These are phyloP conservation scores for Amitus sp. DNA, from an alignment of 2,888 invertebrate species.

Conservation along the genomic window DNA sequence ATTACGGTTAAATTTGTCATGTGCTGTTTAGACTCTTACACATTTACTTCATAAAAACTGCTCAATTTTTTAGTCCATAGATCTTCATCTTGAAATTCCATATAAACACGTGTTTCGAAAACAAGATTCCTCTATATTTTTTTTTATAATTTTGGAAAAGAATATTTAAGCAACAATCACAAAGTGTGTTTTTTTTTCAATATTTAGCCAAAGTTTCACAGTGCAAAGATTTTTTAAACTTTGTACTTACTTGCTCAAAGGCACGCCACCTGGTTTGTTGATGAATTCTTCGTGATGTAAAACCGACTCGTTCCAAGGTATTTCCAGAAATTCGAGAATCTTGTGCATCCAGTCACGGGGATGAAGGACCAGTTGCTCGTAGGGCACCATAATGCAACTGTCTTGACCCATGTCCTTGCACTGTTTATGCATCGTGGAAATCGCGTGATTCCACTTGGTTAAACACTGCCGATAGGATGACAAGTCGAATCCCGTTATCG, in stretches of 20 bases:
- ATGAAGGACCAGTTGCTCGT: constrained; percentile 96
- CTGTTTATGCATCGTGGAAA: constrained; percentile 93
- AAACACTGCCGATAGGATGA: constrained; percentile 93
- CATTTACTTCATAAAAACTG: too few relatives aligned
- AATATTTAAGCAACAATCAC: too few relatives aligned
- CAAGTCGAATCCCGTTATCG: constrained; percentile 94
- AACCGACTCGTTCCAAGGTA: constrained; percentile 96
- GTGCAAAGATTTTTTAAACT: too few relatives aligned
- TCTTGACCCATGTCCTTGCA: constrained; percentile 83
- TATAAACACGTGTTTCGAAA: too few relatives aligned
- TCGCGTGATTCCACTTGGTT: constrained; percentile 96
- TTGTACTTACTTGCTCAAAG: constrained; percentile 91
- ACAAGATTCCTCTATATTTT: too few relatives aligned
- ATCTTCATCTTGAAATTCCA: too few relatives aligned
- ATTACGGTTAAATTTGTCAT: too few relatives aligned
- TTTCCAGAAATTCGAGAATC: constrained; percentile 87
- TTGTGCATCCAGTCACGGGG: constrained; percentile 89
- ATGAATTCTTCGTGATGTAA: constrained; percentile 98
- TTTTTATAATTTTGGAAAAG: too few relatives aligned
- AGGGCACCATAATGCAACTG: constrained; percentile 90
- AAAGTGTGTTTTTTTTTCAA: too few relatives aligned
- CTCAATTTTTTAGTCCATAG: too few relatives aligned
- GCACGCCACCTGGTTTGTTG: constrained; percentile 94
- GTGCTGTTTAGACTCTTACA: too few relatives aligned
- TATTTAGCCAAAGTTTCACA: too few relatives aligned